Percentiles rank a stretch among this genome's conserved stretches.
Evolutionary conservation across 2,113 vertebrate species (phyloP).

Genomic region (Litocranius walleri): DNA sequence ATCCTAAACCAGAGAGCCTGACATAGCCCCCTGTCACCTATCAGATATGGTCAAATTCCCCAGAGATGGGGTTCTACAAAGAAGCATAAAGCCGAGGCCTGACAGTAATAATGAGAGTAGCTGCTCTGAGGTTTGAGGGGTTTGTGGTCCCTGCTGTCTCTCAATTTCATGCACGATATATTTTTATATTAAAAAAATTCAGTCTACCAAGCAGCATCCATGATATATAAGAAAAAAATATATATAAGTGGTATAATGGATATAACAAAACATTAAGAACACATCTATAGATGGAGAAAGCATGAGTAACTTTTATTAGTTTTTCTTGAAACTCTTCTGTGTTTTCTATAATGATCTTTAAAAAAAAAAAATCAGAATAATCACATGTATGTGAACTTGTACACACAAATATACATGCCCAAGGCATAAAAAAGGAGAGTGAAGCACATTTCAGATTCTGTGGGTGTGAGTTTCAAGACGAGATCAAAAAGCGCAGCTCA

Average conservation of each 20-base stretch:
- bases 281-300: background rate
- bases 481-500: background rate
- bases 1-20: background rate
- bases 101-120: background rate
- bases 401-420: background rate
- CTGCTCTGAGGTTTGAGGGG: background rate
- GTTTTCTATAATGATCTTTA: background rate
- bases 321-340: background rate
- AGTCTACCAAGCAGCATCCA: background rate
- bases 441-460: background rate
- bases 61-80: background rate
- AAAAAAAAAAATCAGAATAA: background rate
- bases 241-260: background rate
- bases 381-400: background rate
- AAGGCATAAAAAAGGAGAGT: background rate
- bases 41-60: background rate
- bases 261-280: background rate
- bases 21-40: background rate
- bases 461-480: background rate
- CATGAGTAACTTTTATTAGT: background rate
- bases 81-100: background rate
- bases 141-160: background rate
- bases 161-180: slow-evolving; percentile 17
- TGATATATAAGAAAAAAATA: background rate
- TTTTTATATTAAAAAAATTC: slow-evolving; percentile 23